Base-by-base conservation (phyloP, 2,113 vertebrate species). In the Seriola quinqueradiata region DNA sequence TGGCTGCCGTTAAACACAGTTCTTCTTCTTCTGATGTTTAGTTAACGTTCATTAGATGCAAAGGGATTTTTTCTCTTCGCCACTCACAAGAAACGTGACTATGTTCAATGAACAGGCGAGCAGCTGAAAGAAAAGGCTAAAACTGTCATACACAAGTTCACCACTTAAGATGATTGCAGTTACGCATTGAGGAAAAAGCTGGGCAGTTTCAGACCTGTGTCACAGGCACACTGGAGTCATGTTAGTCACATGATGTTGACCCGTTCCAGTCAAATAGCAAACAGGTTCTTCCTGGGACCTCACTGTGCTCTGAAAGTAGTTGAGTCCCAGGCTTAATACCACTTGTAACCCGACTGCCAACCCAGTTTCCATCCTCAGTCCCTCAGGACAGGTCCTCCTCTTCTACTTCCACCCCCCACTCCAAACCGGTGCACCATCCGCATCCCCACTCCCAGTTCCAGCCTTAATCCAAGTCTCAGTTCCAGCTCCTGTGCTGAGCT, bases 401-500 rank as follows among this genome's bases (percentile, higher is more conserved):
- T 23, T 52, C 17, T 55, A 34, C 69, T 72, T 75, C 82, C 80
- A 74, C 21, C 64, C 50, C 63, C 63, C 1, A 58, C 12, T 73
- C 36, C 69, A 81, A 79, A 69, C 63, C 75, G 65, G 61, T 87
- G 58, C 79, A 58, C 72, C 64, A 32, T 75, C 52, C 25, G 1
- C 70, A 82, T 76, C 59, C 77, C 63, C 63, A 63, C 73, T 79
- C 68, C 59, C 75, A 77, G 54, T 74, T 77, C 76, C 73, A 75
- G 52, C 72, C 54, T 42, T 76, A 80, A 85, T 87, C 85, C 57
- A 2, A 58, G 40, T 79, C 69, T 81, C 42, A 76, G 66, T 70
- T 86, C 75, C 85, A 88, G 84, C 77, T 88, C 73, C 86, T 68
- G 72, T 73, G 60, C 44, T 42, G 28, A 68, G 73, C 80, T 77